Conservation (phyloP, 1,140 invertebrate genomes). For the Megalonaias nervosa region DNA sequence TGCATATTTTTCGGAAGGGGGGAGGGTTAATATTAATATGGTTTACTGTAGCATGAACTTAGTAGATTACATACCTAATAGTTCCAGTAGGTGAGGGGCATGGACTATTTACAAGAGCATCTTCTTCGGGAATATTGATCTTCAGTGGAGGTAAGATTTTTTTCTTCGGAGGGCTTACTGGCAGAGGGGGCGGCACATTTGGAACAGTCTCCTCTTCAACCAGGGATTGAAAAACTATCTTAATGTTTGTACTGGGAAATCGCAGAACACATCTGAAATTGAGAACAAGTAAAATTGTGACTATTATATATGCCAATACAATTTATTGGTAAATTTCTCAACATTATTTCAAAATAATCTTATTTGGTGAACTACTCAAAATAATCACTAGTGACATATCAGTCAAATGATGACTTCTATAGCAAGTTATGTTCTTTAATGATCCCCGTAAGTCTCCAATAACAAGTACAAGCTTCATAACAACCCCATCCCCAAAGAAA, state of each 20-base stretch:
- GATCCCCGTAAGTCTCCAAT: no score
- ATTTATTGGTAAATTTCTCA: not conserved
- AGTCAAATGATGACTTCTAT: no score
- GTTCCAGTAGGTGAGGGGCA: slow-evolving; percentile 93
- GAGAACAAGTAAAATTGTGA: slow-evolving; percentile 29
- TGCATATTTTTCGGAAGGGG: no score
- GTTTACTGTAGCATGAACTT: no score
- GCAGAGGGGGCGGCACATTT: slow-evolving; percentile 66
- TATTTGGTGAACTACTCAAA: not conserved
- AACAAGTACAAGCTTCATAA: no score
- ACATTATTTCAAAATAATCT: not conserved
- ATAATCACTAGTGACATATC: no score
- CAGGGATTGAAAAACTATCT: slow-evolving; percentile 93
- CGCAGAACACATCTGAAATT: slow-evolving; percentile 90
- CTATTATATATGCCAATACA: not conserved
- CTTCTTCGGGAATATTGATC: slow-evolving; percentile 87
- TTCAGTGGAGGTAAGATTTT: slow-evolving; percentile 66
- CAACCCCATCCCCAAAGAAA: no score
- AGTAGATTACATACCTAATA: slow-evolving; percentile 74
- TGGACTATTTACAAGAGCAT: slow-evolving; percentile 82
- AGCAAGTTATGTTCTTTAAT: no score
- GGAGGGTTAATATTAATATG: no score
- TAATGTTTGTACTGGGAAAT: slow-evolving; percentile 98
- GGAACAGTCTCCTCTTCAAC: slow-evolving; percentile 77
- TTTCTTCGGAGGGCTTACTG: slow-evolving; percentile 82